Percentiles rank a stretch among this genome's conserved stretches.
These are phyloP conservation scores for Chironex yamaguchii DNA, from an alignment of 30 jellyfish, hydroid and myxozoan genomes.

Conservation along the genomic window DNA sequence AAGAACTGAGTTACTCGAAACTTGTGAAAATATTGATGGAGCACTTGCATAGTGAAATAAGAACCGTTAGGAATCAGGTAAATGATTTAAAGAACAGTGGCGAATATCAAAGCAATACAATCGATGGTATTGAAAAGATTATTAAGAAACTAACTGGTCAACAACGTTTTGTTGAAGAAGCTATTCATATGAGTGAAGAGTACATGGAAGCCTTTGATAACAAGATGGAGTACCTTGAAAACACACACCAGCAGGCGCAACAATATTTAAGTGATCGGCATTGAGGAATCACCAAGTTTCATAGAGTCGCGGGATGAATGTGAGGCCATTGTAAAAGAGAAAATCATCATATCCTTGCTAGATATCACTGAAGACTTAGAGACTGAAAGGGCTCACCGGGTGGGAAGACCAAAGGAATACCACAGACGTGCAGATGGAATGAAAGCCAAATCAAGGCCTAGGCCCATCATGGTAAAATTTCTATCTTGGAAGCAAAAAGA, in stretches of 20 bases:
- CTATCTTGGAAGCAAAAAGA: conserved; percentile 19
- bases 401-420: too few relatives aligned
- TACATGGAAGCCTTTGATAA: background rate
- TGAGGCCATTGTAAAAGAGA: background rate
- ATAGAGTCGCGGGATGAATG: conserved; percentile 8
- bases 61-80: too few relatives aligned
- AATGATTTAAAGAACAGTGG: too few relatives aligned
- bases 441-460: too few relatives aligned
- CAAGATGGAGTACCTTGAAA: conserved; percentile 5
- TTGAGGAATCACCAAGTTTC: too few relatives aligned
- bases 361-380: background rate
- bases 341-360: background rate
- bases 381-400: background rate
- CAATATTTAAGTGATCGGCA: background rate
- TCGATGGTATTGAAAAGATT: background rate
- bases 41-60: too few relatives aligned
- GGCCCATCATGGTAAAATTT: too few relatives aligned
- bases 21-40: too few relatives aligned
- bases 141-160: background rate
- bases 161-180: background rate
- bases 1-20: too few relatives aligned
- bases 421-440: too few relatives aligned
- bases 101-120: background rate
- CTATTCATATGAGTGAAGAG: background rate
- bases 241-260: background rate